These are phyloP conservation scores for Orchesella cincta DNA, from an alignment of 1,140 invertebrate genomes.

Conservation along the genomic window DNA sequence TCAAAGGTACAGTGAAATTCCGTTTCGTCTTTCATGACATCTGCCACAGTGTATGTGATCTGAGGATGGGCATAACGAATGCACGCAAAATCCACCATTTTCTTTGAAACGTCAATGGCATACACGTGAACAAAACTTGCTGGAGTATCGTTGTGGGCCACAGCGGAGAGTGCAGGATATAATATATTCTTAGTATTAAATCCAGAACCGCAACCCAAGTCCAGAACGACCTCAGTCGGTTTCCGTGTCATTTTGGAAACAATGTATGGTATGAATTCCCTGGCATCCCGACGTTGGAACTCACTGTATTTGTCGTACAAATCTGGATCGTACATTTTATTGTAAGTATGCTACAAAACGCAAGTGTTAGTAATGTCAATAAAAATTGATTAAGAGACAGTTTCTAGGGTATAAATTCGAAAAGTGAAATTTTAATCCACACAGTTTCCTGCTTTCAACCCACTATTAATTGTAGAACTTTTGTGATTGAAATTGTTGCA, in stretches of 20 bases:
- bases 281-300: slow-evolving; percentile 44
- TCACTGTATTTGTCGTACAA: slow-evolving; percentile 49
- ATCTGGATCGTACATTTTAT: slow-evolving; percentile 51
- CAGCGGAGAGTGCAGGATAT: slow-evolving; percentile 32
- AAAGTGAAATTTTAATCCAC: too few species aligned
- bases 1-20: slow-evolving; percentile 46
- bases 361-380: too few species aligned
- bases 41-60: slow-evolving; percentile 48
- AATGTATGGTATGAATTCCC: slow-evolving; percentile 48
- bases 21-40: slow-evolving; percentile 44
- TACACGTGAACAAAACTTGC: slow-evolving; percentile 14
- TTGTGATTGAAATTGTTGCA: too few species aligned
- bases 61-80: slow-evolving; percentile 40
- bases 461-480: too few species aligned
- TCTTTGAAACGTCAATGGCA: slow-evolving; percentile 47
- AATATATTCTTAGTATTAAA: slow-evolving; percentile 47
- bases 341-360: too few species aligned
- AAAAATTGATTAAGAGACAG: too few species aligned
- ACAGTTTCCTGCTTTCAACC: too few species aligned
- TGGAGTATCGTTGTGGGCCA: background rate
- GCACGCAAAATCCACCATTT: slow-evolving; percentile 49
- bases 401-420: too few species aligned
- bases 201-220: slow-evolving; percentile 50
- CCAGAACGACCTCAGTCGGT: slow-evolving; percentile 39
- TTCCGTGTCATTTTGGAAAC: slow-evolving; percentile 40